phyloP scores from a whole-genome alignment of 2,888 invertebrate genomes.

The Ophion obscuratus region DNA sequence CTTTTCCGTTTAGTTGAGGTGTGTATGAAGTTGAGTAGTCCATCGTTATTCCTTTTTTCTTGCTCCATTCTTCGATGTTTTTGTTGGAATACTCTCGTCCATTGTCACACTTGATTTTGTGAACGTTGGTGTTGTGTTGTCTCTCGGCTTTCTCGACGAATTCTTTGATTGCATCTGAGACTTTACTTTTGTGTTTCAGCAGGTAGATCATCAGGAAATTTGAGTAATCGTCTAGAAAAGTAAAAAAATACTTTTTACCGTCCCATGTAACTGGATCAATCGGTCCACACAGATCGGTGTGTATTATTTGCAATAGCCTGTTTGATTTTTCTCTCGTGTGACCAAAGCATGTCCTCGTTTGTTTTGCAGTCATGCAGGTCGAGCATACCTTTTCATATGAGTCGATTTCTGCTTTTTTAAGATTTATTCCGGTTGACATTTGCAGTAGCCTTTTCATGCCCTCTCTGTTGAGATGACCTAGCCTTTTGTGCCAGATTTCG shows the following conservation, averaged over 20 bases:
- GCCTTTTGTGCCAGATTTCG: slow-evolving; percentile 61
- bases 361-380: slow-evolving; percentile 24
- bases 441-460: slow-evolving; percentile 49
- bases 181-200: slow-evolving; percentile 46
- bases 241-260: slow-evolving; percentile 52
- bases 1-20: slow-evolving; percentile 68
- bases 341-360: slow-evolving; percentile 28
- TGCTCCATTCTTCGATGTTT: slow-evolving; percentile 35
- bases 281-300: slow-evolving; percentile 65
- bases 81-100: slow-evolving; percentile 62
- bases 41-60: slow-evolving; percentile 57
- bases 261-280: slow-evolving; percentile 59
- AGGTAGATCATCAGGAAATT: slow-evolving; percentile 53
- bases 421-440: slow-evolving; percentile 10
- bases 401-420: slow-evolving; percentile 15
- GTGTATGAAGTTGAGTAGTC: slow-evolving; percentile 61
- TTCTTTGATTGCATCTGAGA: slow-evolving; percentile 27
- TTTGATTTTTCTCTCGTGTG: slow-evolving; percentile 24
- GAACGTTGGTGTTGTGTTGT: slow-evolving; percentile 35
- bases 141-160: slow-evolving; percentile 38
- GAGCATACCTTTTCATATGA: slow-evolving; percentile 14
- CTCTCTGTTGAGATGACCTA: slow-evolving; percentile 58
- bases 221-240: slow-evolving; percentile 61
- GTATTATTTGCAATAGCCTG: slow-evolving; percentile 55
- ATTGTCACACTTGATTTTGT: slow-evolving; percentile 62